A percentile compares a stretch with the other conserved stretches of the same genome.
Conservation (phyloP, 1,140 invertebrate genomes). For the Neuroterus valhalla region DNA sequence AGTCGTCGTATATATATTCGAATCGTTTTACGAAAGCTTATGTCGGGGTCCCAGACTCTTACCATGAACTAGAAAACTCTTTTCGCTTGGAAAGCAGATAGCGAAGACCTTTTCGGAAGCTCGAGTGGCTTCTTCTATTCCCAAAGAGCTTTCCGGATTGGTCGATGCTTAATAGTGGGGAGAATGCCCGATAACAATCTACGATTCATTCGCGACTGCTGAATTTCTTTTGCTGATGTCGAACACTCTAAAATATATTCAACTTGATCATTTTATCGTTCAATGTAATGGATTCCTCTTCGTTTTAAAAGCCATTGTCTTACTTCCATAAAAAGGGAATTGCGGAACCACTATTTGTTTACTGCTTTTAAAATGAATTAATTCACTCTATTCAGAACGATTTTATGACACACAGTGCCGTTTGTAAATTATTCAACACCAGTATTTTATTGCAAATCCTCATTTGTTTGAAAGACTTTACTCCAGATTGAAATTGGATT, state of each 20-base stretch:
- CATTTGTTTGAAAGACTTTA: no score
- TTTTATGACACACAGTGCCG: no score
- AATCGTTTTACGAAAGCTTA: no score
- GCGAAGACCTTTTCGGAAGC: background rate
- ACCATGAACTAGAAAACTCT: background rate
- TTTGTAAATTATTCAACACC: no score
- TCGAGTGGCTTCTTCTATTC: background rate
- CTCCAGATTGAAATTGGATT: no score
- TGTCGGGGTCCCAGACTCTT: background rate
- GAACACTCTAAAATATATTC: background rate
- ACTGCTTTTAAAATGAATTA: no score
- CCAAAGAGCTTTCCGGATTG: no score
- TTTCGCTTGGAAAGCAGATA: background rate
- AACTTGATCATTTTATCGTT: constrained; percentile 3
- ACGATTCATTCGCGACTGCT: background rate
- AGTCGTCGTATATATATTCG: no score
- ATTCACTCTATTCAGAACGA: no score
- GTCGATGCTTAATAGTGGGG: background rate
- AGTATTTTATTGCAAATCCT: no score
- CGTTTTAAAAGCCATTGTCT: background rate
- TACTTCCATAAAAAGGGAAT: no score
- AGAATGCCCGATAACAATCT: background rate
- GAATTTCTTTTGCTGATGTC: constrained; percentile 20
- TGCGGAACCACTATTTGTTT: no score
- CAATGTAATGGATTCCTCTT: background rate